Evolutionary conservation across 2,888 invertebrate species (phyloP).

Genomic region (Odontocerum albicorne): DNA sequence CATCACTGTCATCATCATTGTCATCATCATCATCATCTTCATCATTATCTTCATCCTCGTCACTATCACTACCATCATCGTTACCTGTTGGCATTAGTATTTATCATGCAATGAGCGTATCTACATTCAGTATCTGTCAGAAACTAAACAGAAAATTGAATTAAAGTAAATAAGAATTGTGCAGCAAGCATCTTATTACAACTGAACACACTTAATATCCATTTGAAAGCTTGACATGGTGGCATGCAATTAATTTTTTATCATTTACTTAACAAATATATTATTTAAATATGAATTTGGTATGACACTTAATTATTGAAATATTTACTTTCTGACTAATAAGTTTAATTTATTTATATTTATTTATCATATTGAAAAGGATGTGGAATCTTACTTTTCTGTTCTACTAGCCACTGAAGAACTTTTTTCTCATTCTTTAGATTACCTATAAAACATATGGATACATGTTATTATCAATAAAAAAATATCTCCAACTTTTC

Average conservation of each 20-base stretch:
- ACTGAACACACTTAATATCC: neutral
- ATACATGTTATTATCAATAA: too few relatives aligned
- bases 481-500: too few relatives aligned
- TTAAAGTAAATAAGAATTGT: neutral
- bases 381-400: slow-evolving; percentile 89
- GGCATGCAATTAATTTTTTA: neutral
- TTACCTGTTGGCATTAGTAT: slow-evolving; percentile 64
- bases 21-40: slow-evolving; percentile 53
- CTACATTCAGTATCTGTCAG: too few relatives aligned
- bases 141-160: too few relatives aligned
- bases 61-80: slow-evolving; percentile 49
- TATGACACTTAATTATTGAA: slow-evolving; percentile 8
- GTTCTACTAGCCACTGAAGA: slow-evolving; percentile 93
- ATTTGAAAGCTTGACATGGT: neutral
- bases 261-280: neutral
- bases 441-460: slow-evolving; percentile 74
- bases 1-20: slow-evolving; percentile 48
- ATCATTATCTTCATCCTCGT: slow-evolving; percentile 47
- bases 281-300: neutral
- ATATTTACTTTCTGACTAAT: slow-evolving; percentile 1
- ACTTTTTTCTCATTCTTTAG: slow-evolving; percentile 93
- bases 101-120: slow-evolving; percentile 53
- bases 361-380: slow-evolving; percentile 37
- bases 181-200: neutral
- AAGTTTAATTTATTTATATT: slow-evolving; percentile 8